Conservation (phyloP, 2,888 invertebrate species). For the Lamproptera curius region DNA sequence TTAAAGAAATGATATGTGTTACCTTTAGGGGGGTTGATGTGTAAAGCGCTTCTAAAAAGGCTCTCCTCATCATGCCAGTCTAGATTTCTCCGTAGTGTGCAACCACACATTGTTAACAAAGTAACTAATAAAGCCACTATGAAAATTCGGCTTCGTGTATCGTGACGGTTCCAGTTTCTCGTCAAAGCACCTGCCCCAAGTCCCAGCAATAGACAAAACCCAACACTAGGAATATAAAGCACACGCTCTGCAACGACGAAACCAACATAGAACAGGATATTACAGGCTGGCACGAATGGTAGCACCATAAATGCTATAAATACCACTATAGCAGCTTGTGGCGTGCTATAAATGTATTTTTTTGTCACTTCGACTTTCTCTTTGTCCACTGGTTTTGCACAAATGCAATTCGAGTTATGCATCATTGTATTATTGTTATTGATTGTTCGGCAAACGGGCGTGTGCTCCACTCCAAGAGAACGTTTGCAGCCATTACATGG, state of each 20-base stretch:
- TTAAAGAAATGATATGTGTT: constrained; percentile 35
- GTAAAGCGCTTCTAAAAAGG: constrained; percentile 92
- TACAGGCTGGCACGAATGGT: constrained; percentile 97
- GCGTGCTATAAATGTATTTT: constrained; percentile 54
- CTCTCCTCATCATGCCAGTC: constrained; percentile 97
- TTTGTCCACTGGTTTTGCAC: constrained; percentile 49
- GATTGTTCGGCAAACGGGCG: constrained; percentile 82
- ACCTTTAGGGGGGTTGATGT: constrained; percentile 99
- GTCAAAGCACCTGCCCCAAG: constrained; percentile 79
- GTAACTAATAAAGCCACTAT: constrained; percentile 74
- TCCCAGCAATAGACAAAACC: constrained; percentile 93
- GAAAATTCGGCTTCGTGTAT: constrained; percentile 59
- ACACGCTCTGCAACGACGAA: constrained; percentile 98
- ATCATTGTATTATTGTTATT: constrained; percentile 84
- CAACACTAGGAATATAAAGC: constrained; percentile 97
- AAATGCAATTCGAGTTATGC: constrained; percentile 71
- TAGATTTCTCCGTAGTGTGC: constrained; percentile 89
- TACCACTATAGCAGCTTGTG: constrained; percentile 74
- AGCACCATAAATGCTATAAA: constrained; percentile 88
- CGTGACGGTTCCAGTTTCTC: constrained; percentile 62
- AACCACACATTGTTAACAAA: constrained; percentile 83
- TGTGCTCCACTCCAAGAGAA: constrained; percentile 82
- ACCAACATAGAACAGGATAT: constrained; percentile 98
- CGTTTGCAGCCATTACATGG: constrained; percentile 84
- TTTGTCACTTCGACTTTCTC: constrained; percentile 45